Conservation (phyloP, 2,113 vertebrate species). For the Chauna torquata region DNA sequence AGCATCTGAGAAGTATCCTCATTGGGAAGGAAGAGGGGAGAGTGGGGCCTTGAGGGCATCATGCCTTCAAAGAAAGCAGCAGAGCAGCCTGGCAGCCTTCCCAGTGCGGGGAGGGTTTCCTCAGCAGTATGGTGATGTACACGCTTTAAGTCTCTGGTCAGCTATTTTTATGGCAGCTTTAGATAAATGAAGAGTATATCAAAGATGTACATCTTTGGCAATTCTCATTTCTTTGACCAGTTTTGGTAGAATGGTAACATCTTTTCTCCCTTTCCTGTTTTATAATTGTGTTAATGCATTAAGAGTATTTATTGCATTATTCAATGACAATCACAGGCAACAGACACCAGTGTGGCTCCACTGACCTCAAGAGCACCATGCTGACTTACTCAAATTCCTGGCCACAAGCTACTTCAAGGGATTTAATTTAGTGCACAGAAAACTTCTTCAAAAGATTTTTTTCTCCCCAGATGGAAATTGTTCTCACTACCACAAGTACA, state of each 20-base stretch:
- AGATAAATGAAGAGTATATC: neutral
- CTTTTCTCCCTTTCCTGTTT: neutral
- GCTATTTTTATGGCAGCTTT: neutral
- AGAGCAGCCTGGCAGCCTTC: neutral
- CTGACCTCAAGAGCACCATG: neutral
- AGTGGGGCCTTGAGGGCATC: neutral
- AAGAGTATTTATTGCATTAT: neutral
- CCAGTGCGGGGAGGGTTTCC: neutral
- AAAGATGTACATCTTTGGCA: neutral
- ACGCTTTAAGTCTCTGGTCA: neutral
- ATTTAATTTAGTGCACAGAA: slow-evolving; percentile 2
- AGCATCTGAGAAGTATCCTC: neutral
- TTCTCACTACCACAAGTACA: slow-evolving; percentile 20
- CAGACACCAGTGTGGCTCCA: neutral
- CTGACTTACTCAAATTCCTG: neutral
- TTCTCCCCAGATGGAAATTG: neutral
- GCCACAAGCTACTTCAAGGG: neutral
- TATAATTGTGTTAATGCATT: neutral
- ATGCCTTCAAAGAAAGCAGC: neutral
- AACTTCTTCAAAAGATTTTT: neutral
- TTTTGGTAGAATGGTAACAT: neutral
- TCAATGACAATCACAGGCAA: neutral
- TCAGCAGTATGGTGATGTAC: neutral
- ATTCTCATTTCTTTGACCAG: neutral
- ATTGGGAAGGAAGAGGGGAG: neutral